Evolutionary conservation across 2,888 invertebrate species (phyloP).

Genomic region (Artemia sinica): DNA sequence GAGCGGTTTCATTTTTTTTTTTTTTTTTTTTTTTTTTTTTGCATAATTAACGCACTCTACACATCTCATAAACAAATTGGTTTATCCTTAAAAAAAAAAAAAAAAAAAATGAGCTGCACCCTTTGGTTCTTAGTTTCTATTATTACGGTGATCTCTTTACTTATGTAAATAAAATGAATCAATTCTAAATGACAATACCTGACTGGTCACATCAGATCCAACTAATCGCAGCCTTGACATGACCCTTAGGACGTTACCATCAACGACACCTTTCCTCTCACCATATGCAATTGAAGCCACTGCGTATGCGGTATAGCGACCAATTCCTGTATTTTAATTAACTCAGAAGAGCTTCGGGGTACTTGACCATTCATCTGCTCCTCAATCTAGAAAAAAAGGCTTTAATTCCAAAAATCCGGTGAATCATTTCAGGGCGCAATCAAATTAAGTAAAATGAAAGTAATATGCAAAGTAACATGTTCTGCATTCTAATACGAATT

Average conservation of each 20-base stretch:
- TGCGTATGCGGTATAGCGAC: constrained; percentile 35
- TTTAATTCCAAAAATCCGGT: too few relatives aligned
- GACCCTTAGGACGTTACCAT: constrained; percentile 35
- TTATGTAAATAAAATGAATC: too few relatives aligned
- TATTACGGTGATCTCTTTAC: too few relatives aligned
- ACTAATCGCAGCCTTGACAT: constrained; percentile 31
- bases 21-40: too few relatives aligned
- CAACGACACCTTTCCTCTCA: constrained; percentile 32
- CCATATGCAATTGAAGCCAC: constrained; percentile 34
- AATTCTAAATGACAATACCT: constrained; percentile 21
- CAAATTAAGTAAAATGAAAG: not conserved
- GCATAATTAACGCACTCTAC: too few relatives aligned
- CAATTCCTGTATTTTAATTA: constrained; percentile 32
- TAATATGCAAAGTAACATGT: too few relatives aligned
- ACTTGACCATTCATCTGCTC: constrained; percentile 30
- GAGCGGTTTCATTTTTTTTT: too few relatives aligned
- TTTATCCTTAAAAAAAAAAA: too few relatives aligned
- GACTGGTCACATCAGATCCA: constrained; percentile 29
- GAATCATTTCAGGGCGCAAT: not conserved
- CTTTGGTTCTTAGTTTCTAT: too few relatives aligned
- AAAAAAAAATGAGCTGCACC: too few relatives aligned
- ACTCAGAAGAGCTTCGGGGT: constrained; percentile 29
- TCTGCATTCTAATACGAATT: too few relatives aligned
- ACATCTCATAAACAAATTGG: too few relatives aligned
- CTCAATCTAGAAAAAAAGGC: constrained; percentile 28